phyloP scores from a whole-genome alignment of 2,797 vertebrate genomes.

The Mormyrops boulengeri region DNA sequence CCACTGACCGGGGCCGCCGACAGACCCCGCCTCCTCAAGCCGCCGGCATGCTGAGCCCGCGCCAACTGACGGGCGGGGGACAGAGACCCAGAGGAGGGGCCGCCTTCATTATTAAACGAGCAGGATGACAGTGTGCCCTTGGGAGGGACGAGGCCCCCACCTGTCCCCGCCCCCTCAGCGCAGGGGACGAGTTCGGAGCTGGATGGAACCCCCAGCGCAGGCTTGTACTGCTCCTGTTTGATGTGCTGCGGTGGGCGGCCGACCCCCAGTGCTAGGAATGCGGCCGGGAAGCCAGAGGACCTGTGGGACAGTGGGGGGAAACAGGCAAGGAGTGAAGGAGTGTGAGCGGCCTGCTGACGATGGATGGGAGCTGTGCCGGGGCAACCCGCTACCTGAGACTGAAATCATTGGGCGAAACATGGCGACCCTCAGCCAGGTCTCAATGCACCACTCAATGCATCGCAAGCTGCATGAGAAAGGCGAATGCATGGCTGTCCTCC shows the following conservation, averaged over 20 bases:
- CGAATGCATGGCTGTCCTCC: neutral
- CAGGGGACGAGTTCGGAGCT: slow-evolving; percentile 51
- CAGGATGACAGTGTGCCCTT: slow-evolving; percentile 71
- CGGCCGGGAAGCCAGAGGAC: slow-evolving; percentile 67
- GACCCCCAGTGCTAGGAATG: slow-evolving; percentile 53
- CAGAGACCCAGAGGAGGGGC: slow-evolving; percentile 76
- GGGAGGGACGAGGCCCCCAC: slow-evolving; percentile 52
- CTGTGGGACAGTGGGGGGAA: slow-evolving; percentile 53
- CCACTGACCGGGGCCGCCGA: slow-evolving; percentile 56
- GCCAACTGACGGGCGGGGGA: slow-evolving; percentile 73
- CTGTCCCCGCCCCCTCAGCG: slow-evolving; percentile 56
- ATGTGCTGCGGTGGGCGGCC: slow-evolving; percentile 66
- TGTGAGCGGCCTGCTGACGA: slow-evolving; percentile 45
- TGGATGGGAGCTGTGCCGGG: slow-evolving; percentile 40
- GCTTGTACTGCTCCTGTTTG: slow-evolving; percentile 87
- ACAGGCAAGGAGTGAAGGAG: slow-evolving; percentile 33
- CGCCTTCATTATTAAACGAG: slow-evolving; percentile 84
- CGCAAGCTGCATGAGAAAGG: neutral
- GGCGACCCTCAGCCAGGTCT: slow-evolving; percentile 21
- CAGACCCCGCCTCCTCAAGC: slow-evolving; percentile 81
- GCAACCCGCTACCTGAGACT: neutral
- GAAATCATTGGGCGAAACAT: neutral
- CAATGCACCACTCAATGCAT: slow-evolving; percentile 23
- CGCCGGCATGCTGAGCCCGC: slow-evolving; percentile 63
- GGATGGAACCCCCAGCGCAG: slow-evolving; percentile 50